Percentiles rank a stretch among this genome's conserved stretches.
Conservation (phyloP, 2,797 vertebrate species). For the Melanogrammus aeglefinus region DNA sequence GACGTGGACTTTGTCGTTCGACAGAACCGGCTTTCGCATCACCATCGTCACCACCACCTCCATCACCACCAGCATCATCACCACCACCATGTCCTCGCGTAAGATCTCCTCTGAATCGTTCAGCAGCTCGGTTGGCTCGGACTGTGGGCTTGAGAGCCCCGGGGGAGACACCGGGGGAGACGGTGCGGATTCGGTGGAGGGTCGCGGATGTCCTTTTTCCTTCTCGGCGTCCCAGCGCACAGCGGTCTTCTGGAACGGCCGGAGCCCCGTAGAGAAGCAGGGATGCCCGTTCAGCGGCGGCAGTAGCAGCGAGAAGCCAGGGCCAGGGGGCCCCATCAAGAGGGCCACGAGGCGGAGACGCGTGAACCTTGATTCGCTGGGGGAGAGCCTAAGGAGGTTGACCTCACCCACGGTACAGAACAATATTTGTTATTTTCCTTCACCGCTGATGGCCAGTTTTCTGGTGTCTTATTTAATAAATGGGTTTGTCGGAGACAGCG, state of each 20-base stretch:
- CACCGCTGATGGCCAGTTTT: conserved; percentile 44
- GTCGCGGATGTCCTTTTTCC: conserved; percentile 66
- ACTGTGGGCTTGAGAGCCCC: conserved; percentile 88
- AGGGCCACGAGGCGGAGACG: conserved; percentile 81
- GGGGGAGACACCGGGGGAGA: conserved; percentile 75
- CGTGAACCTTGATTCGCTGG: conserved; percentile 94
- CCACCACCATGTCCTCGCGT: conserved; percentile 82
- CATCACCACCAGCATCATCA: conserved; percentile 26
- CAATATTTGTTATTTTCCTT: conserved; percentile 20
- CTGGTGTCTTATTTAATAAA: conserved; percentile 53
- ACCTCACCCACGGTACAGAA: conserved; percentile 89
- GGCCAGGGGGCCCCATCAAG: conserved; percentile 53
- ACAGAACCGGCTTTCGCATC: conserved; percentile 64
- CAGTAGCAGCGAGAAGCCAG: conserved; percentile 47
- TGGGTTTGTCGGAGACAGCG: conserved; percentile 32
- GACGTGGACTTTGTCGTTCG: conserved; percentile 61
- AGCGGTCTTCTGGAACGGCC: conserved; percentile 86
- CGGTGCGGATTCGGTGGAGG: conserved; percentile 57
- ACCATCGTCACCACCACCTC: conserved; percentile 28
- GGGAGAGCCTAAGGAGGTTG: conserved; percentile 89
- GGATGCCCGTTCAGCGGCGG: conserved; percentile 61
- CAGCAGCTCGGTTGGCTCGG: conserved; percentile 94
- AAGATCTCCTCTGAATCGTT: conserved; percentile 98
- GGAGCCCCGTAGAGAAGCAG: conserved; percentile 76
- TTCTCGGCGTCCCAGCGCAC: conserved; percentile 77